These are phyloP conservation scores for Canis aureus DNA, from an alignment of 2,113 vertebrate species.

Conservation along the genomic window DNA sequence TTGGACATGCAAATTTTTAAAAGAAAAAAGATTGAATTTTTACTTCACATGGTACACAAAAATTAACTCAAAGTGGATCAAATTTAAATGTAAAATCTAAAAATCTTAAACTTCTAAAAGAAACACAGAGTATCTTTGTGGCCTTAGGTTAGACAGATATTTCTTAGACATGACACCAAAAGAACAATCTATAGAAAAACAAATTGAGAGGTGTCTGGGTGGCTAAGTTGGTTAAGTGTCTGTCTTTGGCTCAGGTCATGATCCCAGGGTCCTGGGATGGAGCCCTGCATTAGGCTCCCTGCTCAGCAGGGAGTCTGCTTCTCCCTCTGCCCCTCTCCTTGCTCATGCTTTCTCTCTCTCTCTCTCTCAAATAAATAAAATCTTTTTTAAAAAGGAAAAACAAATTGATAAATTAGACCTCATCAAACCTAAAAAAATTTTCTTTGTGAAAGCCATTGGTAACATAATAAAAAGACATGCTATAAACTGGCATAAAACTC, in stretches of 20 bases:
- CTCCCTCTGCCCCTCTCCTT: too few relatives aligned
- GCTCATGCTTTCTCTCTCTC: too few relatives aligned
- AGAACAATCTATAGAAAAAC: too few relatives aligned
- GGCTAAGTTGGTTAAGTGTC: too few relatives aligned
- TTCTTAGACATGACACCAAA: not conserved
- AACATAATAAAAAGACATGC: not conserved
- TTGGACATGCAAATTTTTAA: not conserved
- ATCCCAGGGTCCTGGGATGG: too few relatives aligned
- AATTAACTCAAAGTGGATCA: not conserved
- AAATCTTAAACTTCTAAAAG: not conserved
- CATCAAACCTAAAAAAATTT: not conserved
- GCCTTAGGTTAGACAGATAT: not conserved
- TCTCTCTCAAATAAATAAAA: too few relatives aligned
- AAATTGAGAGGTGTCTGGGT: not conserved
- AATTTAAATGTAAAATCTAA: not conserved
- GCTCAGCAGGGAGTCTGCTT: too few relatives aligned
- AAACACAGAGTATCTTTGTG: not conserved
- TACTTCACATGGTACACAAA: not conserved
- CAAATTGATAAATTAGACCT: not conserved
- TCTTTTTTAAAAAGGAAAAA: too few relatives aligned
- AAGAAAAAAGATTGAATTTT: not conserved
- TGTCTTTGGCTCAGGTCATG: too few relatives aligned
- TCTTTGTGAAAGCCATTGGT: not conserved
- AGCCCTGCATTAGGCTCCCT: too few relatives aligned
- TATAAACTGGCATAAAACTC: not conserved